phyloP scores from a whole-genome alignment of 2,888 invertebrate genomes.

The Himalopsyche japonica region DNA sequence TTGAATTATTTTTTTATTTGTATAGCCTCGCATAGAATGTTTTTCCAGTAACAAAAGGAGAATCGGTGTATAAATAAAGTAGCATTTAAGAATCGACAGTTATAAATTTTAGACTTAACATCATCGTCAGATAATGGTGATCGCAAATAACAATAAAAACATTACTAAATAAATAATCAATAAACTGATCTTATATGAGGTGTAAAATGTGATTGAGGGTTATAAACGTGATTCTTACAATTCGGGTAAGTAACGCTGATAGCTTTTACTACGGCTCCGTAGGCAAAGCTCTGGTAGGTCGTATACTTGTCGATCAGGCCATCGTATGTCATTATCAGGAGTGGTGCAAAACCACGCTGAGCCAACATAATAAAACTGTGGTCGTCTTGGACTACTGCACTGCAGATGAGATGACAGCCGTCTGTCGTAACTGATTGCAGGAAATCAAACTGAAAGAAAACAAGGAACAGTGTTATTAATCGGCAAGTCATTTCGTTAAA shows the following conservation, averaged over 20 bases:
- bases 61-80: too few relatives aligned
- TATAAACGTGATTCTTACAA: conserved; percentile 15
- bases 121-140: too few relatives aligned
- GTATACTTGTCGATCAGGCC: not conserved
- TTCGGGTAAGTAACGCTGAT: conserved; percentile 7
- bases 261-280: conserved; percentile 12
- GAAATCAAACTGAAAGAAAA: conserved; percentile 34
- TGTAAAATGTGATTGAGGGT: too few relatives aligned
- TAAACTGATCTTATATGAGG: too few relatives aligned
- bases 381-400: not conserved
- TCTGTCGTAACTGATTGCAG: conserved; percentile 29
- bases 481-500: not conserved
- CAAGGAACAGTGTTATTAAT: not conserved
- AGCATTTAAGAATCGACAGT: too few relatives aligned
- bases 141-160: too few relatives aligned
- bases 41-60: too few relatives aligned
- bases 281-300: conserved; percentile 4
- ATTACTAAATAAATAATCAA: too few relatives aligned
- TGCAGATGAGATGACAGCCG: conserved; percentile 7
- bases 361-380: conserved; percentile 12
- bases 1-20: too few relatives aligned
- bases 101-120: too few relatives aligned
- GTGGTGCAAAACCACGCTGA: conserved; percentile 11
- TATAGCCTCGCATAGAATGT: too few relatives aligned
- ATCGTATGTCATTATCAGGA: conserved; percentile 13